phyloP scores from a whole-genome alignment of 1,140 invertebrate genomes.

The Camponotus vicinus region DNA sequence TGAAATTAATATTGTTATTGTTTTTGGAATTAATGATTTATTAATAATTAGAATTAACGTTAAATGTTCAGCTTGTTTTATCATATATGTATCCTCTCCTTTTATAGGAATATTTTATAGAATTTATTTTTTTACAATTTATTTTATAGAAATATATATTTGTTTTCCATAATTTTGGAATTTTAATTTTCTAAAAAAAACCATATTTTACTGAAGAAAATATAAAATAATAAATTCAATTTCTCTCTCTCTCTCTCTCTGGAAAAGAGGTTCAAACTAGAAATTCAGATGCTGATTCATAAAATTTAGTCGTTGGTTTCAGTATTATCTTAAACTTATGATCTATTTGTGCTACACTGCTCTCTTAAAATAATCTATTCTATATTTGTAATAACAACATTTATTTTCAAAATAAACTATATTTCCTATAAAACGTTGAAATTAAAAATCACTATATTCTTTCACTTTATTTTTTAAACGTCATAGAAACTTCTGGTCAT shows the following conservation, averaged over 20 bases:
- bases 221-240: conserved; percentile 27
- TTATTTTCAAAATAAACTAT: conserved; percentile 18
- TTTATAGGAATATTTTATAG: not conserved
- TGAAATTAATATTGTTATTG: conserved; percentile 14
- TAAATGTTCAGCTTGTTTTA: not conserved
- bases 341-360: conserved; percentile 3
- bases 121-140: not conserved
- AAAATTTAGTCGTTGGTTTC: not conserved
- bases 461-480: not conserved
- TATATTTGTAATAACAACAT: conserved; percentile 22
- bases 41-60: not conserved
- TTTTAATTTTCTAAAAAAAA: not conserved
- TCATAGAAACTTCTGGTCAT: not conserved
- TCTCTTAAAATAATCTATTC: conserved; percentile 29
- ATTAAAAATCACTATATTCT: conserved; percentile 2
- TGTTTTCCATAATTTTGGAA: not conserved
- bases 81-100: not conserved
- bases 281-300: conserved; percentile 26
- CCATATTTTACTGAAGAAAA: not conserved
- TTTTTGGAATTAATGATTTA: not conserved
- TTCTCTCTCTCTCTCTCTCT: not conserved
- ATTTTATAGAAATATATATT: not conserved
- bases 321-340: conserved; percentile 25
- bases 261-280: not conserved
- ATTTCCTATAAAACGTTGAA: not conserved